Percentiles rank a stretch among this genome's conserved stretches.
Conservation (phyloP, 2,113 vertebrate genomes). For the Pimephales promelas region DNA sequence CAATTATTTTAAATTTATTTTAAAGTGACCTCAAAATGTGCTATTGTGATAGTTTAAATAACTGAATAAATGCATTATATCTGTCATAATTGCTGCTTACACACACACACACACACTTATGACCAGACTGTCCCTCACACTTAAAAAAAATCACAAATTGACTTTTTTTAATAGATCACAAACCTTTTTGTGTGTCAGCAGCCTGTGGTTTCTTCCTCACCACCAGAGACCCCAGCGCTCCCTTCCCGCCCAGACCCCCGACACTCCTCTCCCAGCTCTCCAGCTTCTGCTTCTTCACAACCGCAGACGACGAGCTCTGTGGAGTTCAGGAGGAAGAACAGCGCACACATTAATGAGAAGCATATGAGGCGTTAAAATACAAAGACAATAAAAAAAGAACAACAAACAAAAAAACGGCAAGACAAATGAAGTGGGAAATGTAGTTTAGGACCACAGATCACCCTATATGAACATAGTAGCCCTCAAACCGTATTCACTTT, state of each 20-base stretch:
- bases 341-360: not conserved
- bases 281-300: constrained; percentile 74
- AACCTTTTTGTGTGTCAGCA: constrained; percentile 59
- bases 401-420: not conserved
- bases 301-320: constrained; percentile 59
- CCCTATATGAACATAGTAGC: not conserved
- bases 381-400: too few relatives aligned
- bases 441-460: not conserved
- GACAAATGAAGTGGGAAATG: not conserved
- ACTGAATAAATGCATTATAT: not conserved
- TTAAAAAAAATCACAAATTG: not conserved
- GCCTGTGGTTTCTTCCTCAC: constrained; percentile 75
- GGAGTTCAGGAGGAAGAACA: constrained; percentile 14
- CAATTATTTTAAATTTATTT: too few relatives aligned
- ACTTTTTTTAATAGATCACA: not conserved
- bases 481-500: too few relatives aligned
- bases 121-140: not conserved
- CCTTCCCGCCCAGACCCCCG: constrained; percentile 70
- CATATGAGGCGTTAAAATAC: not conserved
- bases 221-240: constrained; percentile 74
- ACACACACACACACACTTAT: not conserved
- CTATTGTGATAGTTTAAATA: not conserved
- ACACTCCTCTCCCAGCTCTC: constrained; percentile 85
- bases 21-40: not conserved
- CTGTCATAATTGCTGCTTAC: not conserved